These are phyloP conservation scores for Austrofundulus limnaeus DNA, from an alignment of 2,113 vertebrate species.

Conservation along the genomic window DNA sequence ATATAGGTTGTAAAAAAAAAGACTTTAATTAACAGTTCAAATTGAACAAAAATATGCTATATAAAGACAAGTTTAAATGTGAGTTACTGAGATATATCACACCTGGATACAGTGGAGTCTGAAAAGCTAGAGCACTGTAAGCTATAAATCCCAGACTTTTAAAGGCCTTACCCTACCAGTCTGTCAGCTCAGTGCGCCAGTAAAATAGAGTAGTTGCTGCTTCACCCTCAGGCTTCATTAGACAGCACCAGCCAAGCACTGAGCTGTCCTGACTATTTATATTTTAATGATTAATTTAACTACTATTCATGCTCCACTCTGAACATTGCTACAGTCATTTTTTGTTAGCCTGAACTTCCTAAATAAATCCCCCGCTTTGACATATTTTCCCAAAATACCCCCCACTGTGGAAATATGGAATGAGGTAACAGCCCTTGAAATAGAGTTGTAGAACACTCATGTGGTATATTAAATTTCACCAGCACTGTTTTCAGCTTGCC, in stretches of 20 bases:
- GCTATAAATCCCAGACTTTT: conserved; percentile 13
- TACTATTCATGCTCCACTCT: conserved; percentile 12
- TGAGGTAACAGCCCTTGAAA: conserved; percentile 52
- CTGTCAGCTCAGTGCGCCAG: conserved; percentile 22
- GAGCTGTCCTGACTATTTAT: conserved; percentile 18
- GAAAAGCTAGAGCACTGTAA: conserved; percentile 1
- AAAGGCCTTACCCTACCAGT: conserved; percentile 34
- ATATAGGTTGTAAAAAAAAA: too few species aligned
- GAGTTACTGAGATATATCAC: conserved; percentile 8
- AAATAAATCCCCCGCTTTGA: conserved; percentile 35
- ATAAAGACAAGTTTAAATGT: not conserved
- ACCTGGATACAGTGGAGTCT: conserved; percentile 44
- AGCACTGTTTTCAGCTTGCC: conserved; percentile 29
- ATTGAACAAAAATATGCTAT: not conserved
- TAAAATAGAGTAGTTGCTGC: conserved; percentile 13
- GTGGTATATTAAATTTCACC: conserved; percentile 57
- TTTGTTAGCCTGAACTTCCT: conserved; percentile 18
- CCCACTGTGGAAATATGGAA: conserved; percentile 24
- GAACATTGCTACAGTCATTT: not conserved
- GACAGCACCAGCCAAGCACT: conserved; percentile 37
- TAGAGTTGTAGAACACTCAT: conserved; percentile 43
- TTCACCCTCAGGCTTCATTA: conserved; percentile 5
- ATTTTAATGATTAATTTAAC: conserved; percentile 19
- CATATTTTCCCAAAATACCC: conserved; percentile 66
- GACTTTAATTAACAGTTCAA: not conserved